Conservation (phyloP, 2,113 vertebrate species). For the Pampusana beccarii region DNA sequence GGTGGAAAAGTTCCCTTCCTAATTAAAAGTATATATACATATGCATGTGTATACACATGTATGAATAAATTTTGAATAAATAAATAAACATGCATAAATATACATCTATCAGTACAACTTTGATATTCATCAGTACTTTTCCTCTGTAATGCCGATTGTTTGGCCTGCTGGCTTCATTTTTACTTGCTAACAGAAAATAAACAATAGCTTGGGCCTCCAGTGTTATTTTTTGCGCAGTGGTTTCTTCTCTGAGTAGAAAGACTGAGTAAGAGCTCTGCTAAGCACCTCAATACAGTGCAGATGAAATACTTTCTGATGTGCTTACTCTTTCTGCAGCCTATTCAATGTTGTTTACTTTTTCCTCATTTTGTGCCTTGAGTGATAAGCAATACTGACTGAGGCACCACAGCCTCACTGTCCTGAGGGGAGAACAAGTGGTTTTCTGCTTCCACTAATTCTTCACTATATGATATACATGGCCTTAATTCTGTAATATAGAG, state of each 20-base stretch:
- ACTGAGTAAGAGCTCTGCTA: neutral
- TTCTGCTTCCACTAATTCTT: neutral
- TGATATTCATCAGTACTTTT: neutral
- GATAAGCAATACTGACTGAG: conserved; percentile 4
- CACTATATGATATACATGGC: neutral
- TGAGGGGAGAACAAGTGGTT: neutral
- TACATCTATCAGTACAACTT: neutral
- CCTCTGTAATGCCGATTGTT: neutral
- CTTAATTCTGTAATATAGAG: neutral
- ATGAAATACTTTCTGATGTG: neutral
- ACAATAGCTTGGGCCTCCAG: neutral
- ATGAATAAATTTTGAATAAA: neutral
- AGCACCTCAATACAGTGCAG: neutral
- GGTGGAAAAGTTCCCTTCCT: neutral
- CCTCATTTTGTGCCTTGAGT: neutral
- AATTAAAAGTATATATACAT: neutral
- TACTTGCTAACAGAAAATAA: neutral
- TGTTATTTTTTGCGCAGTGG: neutral
- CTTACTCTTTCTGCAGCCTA: neutral
- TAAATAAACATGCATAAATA: neutral
- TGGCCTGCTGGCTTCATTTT: neutral
- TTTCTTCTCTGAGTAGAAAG: neutral
- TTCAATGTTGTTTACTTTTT: neutral
- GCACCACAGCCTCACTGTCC: neutral
- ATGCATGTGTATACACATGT: neutral